Percentiles rank a stretch among this genome's conserved stretches.
Conservation (phyloP, 2,888 invertebrate species). For the Drosophila robusta region DNA sequence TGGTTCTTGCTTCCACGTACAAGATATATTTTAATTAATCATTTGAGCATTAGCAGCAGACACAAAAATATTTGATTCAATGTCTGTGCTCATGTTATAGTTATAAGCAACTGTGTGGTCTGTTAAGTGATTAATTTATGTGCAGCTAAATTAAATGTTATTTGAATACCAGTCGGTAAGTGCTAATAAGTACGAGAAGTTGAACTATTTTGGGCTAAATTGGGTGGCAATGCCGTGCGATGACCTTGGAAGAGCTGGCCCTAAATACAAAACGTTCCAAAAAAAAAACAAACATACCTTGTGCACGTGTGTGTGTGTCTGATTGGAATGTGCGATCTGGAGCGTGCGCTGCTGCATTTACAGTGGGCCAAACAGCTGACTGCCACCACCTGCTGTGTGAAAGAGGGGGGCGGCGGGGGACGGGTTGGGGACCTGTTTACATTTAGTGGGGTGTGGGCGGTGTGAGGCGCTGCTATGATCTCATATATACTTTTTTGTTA, state of each 20-base stretch:
- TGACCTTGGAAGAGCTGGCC: conserved; percentile 74
- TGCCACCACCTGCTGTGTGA: conserved; percentile 64
- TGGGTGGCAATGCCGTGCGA: conserved; percentile 64
- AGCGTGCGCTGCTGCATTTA: conserved; percentile 25
- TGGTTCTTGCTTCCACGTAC: conserved; percentile 24
- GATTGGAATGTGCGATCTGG: conserved; percentile 51
- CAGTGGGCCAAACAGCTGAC: conserved; percentile 65
- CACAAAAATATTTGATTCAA: conserved; percentile 25
- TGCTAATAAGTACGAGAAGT: conserved; percentile 19
- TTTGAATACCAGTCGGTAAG: conserved; percentile 40
- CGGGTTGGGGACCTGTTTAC: conserved; percentile 18
- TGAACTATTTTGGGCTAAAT: conserved; percentile 32
- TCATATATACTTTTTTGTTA: conserved; percentile 42
- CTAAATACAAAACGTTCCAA: conserved; percentile 51
- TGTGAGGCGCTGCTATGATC: conserved; percentile 57
- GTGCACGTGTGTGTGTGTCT: conserved; percentile 4
- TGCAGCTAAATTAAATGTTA: conserved; percentile 14
- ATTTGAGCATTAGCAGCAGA: conserved; percentile 17
- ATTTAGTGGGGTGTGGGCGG: conserved; percentile 38
- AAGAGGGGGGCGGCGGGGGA: neutral
- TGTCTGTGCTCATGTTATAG: neutral
- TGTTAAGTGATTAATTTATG: conserved; percentile 3
- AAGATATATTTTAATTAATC: conserved; percentile 25
- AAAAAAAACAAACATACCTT: conserved; percentile 56
- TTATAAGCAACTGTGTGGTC: conserved; percentile 13